These are phyloP conservation scores for Drosophila tani DNA, from an alignment of 1,140 invertebrate species.

Conservation along the genomic window DNA sequence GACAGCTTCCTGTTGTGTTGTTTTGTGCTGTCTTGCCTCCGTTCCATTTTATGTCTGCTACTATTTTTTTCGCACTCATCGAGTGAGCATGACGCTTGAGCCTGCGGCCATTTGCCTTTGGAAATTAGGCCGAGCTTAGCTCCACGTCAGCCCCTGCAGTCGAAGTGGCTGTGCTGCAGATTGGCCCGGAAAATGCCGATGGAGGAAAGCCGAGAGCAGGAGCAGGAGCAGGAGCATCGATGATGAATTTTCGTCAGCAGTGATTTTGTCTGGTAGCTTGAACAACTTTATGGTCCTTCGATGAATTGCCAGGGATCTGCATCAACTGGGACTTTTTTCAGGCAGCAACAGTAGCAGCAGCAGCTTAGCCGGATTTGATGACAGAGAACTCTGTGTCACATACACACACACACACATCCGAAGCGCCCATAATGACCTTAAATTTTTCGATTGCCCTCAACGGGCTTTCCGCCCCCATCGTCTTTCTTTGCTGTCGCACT, in stretches of 20 bases:
- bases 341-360: slow-evolving; percentile 7
- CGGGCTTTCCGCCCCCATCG: slow-evolving; percentile 10
- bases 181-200: slow-evolving; percentile 17
- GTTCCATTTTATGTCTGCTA: slow-evolving; percentile 35
- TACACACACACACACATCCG: background rate
- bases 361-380: slow-evolving; percentile 41
- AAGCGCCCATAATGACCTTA: slow-evolving; percentile 42
- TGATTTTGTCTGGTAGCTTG: slow-evolving; percentile 27
- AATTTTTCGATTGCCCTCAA: slow-evolving; percentile 50
- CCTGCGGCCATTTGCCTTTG: slow-evolving; percentile 60
- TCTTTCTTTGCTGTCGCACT: background rate
- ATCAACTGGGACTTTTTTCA: slow-evolving; percentile 15
- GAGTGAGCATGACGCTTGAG: slow-evolving; percentile 19
- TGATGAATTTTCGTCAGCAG: slow-evolving; percentile 48
- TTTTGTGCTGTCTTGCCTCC: slow-evolving; percentile 17
- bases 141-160: slow-evolving; percentile 43
- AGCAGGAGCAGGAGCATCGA: slow-evolving; percentile 6
- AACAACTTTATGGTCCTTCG: slow-evolving; percentile 42
- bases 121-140: slow-evolving; percentile 68
- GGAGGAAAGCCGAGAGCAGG: background rate
- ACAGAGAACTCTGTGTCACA: slow-evolving; percentile 3
- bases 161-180: slow-evolving; percentile 33
- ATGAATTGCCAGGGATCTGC: slow-evolving; percentile 37
- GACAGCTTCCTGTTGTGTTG: slow-evolving; percentile 59
- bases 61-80: slow-evolving; percentile 36